Evolutionary conservation across 2,113 vertebrate genomes (phyloP), one percentile per base, ranked within the genome.

Genomic region (Archocentrus centrarchus): DNA sequence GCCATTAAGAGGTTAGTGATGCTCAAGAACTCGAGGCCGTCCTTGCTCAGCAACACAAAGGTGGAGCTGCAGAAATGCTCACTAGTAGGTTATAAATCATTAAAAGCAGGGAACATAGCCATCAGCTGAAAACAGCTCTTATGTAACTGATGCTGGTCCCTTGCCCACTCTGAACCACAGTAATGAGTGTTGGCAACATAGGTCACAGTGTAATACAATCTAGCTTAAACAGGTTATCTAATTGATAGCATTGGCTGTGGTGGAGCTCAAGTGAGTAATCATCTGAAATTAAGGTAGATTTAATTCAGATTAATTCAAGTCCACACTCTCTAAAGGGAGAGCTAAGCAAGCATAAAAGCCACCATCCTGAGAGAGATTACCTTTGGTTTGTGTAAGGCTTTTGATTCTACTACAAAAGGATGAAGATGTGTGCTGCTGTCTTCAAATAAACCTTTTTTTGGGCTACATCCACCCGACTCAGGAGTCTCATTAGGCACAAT

Each of bases 271-370:
- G 64, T 76, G 59, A 86, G 41, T 79, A 70, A 87, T 93, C 68
- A 91, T 78, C 44, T 78, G 62, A 90, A 75, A 84, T 86, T 89
- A 89, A 78, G 44, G 73, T 53, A 76, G 82, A 85, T 81, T 84
- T 37, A 83, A 88, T 59, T 18, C 76, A 81, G 68, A 90, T 85
- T 62, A 82, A 88, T 22, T 55, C 68, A 82, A 79, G 30, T 14
- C 24, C 30, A 9, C n/a, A 60, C 17, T 55, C 75, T 44, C 63
- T 3, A 60, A 78, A 66, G 77, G 85, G 70, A 78, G 20, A 80
- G 59, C 35, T 59, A 22, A 9, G 18, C 6, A 15, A 77, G 44
- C 8, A 59, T 24, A 53, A 86, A 80, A 68, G 15, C 15, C 50
- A 59, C 20, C 20, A 20, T 77, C 75, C 32, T 73, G 10, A 80